phyloP scores from a whole-genome alignment of 2,113 vertebrate genomes.

The Meriones unguiculatus region DNA sequence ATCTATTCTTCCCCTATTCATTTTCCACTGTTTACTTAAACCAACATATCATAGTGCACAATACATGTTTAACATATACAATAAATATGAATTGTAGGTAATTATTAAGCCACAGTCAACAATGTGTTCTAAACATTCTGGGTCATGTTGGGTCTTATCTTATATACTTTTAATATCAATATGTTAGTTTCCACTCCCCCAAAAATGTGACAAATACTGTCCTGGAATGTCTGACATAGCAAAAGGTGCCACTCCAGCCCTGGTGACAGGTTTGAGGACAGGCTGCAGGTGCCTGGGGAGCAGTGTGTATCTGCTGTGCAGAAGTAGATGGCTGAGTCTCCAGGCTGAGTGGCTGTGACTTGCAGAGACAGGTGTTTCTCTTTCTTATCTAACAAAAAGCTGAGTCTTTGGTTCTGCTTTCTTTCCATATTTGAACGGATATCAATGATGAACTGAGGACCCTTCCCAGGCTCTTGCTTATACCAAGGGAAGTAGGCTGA shows the following conservation, averaged over 20 bases:
- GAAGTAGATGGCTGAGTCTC: not conserved
- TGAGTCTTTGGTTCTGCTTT: not conserved
- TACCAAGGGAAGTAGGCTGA: not conserved
- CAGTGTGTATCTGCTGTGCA: not conserved
- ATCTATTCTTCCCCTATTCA: no score
- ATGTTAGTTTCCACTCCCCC: no score
- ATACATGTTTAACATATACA: no score
- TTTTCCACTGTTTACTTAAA: no score
- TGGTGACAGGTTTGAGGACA: not conserved
- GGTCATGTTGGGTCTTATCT: no score
- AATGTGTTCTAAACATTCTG: no score
- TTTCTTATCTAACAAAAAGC: not conserved
- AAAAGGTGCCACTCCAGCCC: not conserved
- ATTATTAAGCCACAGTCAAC: no score
- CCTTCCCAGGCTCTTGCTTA: not conserved
- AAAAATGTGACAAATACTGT: no score
- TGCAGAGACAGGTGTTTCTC: not conserved
- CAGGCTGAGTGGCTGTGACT: not conserved
- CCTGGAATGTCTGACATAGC: not conserved
- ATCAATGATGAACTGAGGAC: not conserved
- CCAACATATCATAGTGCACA: no score
- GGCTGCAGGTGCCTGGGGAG: not conserved
- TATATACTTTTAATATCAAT: no score
- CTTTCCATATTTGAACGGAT: not conserved
- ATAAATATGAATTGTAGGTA: no score